A percentile compares a stretch with the other conserved stretches of the same genome.
phyloP scores from a whole-genome alignment of 2,113 vertebrate genomes.

The Pelecanus crispus region DNA sequence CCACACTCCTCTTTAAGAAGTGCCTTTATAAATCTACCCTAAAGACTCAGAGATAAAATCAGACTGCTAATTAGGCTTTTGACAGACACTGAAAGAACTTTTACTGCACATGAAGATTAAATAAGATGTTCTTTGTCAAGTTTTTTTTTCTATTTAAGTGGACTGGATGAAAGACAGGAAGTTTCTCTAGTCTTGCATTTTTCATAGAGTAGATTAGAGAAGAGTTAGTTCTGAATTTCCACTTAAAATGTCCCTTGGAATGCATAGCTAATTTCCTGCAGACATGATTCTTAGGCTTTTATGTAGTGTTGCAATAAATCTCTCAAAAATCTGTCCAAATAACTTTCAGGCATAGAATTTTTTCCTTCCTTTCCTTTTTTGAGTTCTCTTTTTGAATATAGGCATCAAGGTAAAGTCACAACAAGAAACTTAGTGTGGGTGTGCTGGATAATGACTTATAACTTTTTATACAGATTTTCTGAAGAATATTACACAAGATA shows the following conservation, averaged over 20 bases:
- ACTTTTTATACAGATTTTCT: neutral
- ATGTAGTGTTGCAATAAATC: slow-evolving; percentile 46
- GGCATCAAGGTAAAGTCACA: neutral
- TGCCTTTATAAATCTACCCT: neutral
- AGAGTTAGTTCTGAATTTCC: slow-evolving; percentile 16
- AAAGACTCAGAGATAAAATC: neutral
- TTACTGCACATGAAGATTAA: neutral
- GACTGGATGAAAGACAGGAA: slow-evolving; percentile 11
- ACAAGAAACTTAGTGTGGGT: neutral
- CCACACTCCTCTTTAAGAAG: neutral
- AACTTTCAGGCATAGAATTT: neutral
- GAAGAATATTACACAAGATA: neutral
- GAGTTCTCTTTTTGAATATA: neutral
- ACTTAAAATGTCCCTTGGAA: slow-evolving; percentile 58
- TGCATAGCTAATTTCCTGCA: slow-evolving; percentile 69
- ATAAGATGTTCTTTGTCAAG: slow-evolving; percentile 28
- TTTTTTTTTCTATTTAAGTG: neutral
- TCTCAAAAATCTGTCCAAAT: slow-evolving; percentile 36
- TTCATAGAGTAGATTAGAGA: slow-evolving; percentile 30
- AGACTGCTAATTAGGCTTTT: neutral
- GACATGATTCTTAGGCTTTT: slow-evolving; percentile 44
- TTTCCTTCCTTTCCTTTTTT: neutral
- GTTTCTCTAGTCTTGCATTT: slow-evolving; percentile 23
- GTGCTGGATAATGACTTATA: neutral
- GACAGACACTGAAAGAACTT: neutral